phyloP scores from a whole-genome alignment of 1,140 invertebrate species.

The Solenopsis invicta region DNA sequence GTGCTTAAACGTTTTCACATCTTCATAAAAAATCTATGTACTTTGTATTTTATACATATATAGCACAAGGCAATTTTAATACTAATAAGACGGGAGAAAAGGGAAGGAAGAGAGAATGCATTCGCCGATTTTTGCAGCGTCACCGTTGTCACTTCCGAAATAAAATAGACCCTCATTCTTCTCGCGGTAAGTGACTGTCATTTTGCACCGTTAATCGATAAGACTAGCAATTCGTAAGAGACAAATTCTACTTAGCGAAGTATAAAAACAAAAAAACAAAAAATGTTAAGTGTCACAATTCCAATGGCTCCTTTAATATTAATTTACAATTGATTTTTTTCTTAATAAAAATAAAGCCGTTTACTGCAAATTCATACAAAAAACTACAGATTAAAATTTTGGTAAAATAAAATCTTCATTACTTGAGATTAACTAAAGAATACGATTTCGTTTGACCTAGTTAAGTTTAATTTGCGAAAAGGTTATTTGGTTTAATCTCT shows the following conservation, averaged over 20 bases:
- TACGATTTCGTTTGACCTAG: background rate
- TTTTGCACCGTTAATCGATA: constrained; percentile 67
- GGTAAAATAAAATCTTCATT: background rate
- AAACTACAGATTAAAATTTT: background rate
- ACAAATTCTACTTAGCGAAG: constrained; percentile 39
- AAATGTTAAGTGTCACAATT: background rate
- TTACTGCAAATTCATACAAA: background rate
- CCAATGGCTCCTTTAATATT: background rate
- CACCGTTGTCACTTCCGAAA: constrained; percentile 58
- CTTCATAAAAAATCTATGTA: background rate
- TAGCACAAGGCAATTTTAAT: background rate
- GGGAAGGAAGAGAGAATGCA: background rate
- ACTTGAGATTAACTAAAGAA: background rate
- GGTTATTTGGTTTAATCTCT: background rate
- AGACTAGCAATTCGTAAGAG: constrained; percentile 42
- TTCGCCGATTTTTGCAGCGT: constrained; percentile 54
- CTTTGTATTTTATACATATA: background rate
- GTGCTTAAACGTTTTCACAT: background rate
- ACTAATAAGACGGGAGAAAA: background rate
- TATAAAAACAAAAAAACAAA: background rate
- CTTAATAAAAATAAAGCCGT: background rate
- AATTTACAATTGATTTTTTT: background rate
- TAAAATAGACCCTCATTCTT: constrained; percentile 45
- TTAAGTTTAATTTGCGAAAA: background rate
- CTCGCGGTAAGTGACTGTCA: constrained; percentile 60